Conservation (phyloP, 2,888 invertebrate species). For the Agriopis aurantiaria region DNA sequence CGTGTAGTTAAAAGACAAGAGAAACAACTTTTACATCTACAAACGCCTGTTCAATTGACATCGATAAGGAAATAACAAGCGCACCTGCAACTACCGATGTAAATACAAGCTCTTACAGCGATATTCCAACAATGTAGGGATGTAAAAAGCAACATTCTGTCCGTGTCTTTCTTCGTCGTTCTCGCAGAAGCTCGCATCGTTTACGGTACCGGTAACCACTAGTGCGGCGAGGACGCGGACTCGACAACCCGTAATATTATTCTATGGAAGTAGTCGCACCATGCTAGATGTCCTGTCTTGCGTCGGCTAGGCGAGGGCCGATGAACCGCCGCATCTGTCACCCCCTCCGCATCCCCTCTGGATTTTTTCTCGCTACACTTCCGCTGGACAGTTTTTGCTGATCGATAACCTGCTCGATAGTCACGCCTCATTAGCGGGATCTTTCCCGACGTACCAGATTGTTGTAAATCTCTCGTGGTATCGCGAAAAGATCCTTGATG, state of each 20-base stretch:
- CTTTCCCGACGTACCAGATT: constrained; percentile 61
- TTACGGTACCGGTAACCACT: constrained; percentile 62
- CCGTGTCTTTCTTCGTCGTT: constrained; percentile 42
- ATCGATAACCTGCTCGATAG: constrained; percentile 76
- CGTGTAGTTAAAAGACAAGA: not conserved
- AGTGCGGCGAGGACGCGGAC: constrained; percentile 54
- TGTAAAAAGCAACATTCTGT: constrained; percentile 43
- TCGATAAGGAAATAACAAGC: constrained; percentile 21
- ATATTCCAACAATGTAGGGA: constrained; percentile 39
- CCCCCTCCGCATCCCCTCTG: constrained; percentile 71
- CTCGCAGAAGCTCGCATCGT: constrained; percentile 47
- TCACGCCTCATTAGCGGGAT: constrained; percentile 81
- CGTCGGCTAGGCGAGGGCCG: constrained; percentile 64
- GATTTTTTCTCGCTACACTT: constrained; percentile 79
- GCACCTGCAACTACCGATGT: constrained; percentile 25
- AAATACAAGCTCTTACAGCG: constrained; percentile 35
- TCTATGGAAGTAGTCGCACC: constrained; percentile 59
- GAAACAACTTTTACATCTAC: constrained; percentile 5
- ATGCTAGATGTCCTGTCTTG: constrained; percentile 61
- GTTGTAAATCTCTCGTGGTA: constrained; percentile 52
- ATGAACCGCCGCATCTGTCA: constrained; percentile 81
- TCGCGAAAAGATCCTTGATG: constrained; percentile 51
- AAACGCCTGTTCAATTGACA: constrained; percentile 4
- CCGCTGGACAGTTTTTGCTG: constrained; percentile 80
- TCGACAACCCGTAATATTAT: constrained; percentile 65